Evolutionary conservation across 2,888 invertebrate genomes (phyloP).

Genomic region (Cybosia mesomella): DNA sequence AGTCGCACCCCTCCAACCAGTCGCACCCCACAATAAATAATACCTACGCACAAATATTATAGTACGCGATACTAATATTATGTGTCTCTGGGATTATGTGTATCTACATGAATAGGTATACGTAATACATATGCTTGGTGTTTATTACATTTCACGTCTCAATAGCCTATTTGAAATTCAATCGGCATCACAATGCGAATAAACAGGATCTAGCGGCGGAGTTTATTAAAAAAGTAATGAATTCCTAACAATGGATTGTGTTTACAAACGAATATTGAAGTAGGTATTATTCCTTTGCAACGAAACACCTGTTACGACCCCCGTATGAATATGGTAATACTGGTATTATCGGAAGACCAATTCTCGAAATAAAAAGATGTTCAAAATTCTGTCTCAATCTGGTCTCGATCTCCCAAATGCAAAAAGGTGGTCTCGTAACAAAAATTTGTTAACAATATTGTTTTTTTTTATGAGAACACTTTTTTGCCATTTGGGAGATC

Average conservation of each 20-base stretch:
- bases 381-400: too few species aligned
- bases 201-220: conserved; percentile 36
- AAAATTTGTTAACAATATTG: too few species aligned
- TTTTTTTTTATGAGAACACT: too few species aligned
- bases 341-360: background rate
- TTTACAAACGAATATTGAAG: conserved; percentile 21
- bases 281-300: conserved; percentile 23
- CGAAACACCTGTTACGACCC: conserved; percentile 13
- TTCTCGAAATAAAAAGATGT: too few species aligned
- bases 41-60: too few species aligned
- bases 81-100: too few species aligned
- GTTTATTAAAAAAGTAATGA: conserved; percentile 50
- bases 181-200: conserved; percentile 52
- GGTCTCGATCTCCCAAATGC: too few species aligned
- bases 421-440: too few species aligned
- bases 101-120: background rate
- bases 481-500: too few species aligned
- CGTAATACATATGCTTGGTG: background rate
- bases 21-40: too few species aligned
- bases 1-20: too few species aligned
- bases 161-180: conserved; percentile 54
- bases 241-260: conserved; percentile 43
- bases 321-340: background rate
- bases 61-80: too few species aligned
- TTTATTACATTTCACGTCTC: conserved; percentile 23